Base-by-base conservation (phyloP, 2,888 invertebrate species). In the Chaetogeoica ovagalla region DNA sequence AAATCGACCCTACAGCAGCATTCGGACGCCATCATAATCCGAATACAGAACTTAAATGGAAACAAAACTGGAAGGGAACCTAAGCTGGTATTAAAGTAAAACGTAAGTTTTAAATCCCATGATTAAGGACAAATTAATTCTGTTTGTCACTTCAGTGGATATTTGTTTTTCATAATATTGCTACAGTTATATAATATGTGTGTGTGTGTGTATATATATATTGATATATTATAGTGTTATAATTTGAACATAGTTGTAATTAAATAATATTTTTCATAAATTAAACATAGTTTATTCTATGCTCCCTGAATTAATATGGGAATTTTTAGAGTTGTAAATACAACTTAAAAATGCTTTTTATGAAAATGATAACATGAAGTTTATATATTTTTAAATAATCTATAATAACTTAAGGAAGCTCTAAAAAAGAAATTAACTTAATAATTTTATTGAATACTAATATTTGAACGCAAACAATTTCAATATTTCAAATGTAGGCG, bases 81-180 rank as follows among this genome's bases (percentile, higher is more conserved):
- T 79, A 79, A 79, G 79, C 79, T 57, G 79, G 79, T 63, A 79
- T 79, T 79, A 79, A 71, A 79, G 70, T 63, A 55, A 71, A 79
- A 79, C 57, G 55, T 71, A 79, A 70, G 79, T 71, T 79, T 70
- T 79, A 79, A 79, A 63, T 70, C 70, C 70, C 63, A 17, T 55
- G 79, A 71, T 71, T 79, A 71, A 55, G 30, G 57, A 59, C 59
- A 76, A 23, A 76, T 76, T 68, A 76, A 76, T 76, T 68, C 68
- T 30, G 66, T 76, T 48, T 59, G 59, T 59, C 68, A 66, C 66
- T 68, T 48, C 23, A 30, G 75, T 17, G 43, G 19, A 59, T 76
- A 76, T 76, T 76, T 48, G 43, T 76, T 76, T 76, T 68, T 65
- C 66, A 66, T 75, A 59, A 23, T 30, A 30, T 57, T 57, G 19